Percentiles rank a stretch among this genome's conserved stretches.
phyloP scores from a whole-genome alignment of 1,140 invertebrate species.

The Cardiocondyla obscurior region DNA sequence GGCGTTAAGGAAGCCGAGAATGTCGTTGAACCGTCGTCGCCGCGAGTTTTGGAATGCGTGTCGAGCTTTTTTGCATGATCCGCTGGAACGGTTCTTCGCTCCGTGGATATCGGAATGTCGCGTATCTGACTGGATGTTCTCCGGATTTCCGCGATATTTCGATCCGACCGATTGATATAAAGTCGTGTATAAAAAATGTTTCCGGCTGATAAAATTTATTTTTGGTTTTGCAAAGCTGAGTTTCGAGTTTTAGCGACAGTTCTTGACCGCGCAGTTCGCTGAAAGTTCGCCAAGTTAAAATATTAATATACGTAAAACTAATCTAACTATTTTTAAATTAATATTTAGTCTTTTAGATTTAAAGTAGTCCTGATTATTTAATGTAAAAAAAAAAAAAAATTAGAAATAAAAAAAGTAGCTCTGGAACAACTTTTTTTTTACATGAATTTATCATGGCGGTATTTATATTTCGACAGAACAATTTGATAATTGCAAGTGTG shows the following conservation, averaged over 20 bases:
- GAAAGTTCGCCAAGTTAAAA: no score
- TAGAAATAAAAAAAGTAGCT: no score
- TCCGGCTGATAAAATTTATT: background rate
- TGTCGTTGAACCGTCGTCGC: background rate
- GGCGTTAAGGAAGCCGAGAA: background rate
- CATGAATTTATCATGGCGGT: background rate
- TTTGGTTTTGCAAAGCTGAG: no score
- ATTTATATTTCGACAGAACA: constrained; percentile 39
- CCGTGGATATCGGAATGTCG: constrained; percentile 37
- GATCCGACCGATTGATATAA: background rate
- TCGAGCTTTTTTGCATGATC: constrained; percentile 63
- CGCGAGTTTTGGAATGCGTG: constrained; percentile 61
- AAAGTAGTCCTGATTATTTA: background rate
- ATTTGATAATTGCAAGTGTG: constrained; percentile 32
- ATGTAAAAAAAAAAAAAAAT: no score
- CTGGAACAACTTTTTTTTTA: background rate
- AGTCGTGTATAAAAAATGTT: background rate
- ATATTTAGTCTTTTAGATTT: no score
- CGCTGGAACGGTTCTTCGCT: constrained; percentile 55
- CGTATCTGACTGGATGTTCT: background rate
- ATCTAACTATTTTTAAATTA: no score
- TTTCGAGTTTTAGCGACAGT: no score
- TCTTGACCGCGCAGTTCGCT: no score
- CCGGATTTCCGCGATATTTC: constrained; percentile 10
- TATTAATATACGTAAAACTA: no score